Conservation (phyloP, 2,797 vertebrate genomes). For the Meriones psammophilus region DNA sequence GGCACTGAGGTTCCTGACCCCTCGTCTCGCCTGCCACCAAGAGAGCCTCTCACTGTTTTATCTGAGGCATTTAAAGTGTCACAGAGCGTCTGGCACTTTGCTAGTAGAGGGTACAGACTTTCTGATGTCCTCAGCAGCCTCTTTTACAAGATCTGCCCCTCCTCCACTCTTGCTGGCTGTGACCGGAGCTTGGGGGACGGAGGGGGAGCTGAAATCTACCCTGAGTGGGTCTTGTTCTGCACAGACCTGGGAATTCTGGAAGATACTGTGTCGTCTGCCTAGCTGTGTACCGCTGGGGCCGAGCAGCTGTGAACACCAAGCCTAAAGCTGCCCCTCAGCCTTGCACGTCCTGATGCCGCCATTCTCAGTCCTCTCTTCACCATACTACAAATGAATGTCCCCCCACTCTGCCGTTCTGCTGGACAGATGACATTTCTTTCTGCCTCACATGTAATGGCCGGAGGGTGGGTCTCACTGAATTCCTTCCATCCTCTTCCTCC, state of each 20-base stretch:
- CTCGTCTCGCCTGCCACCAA: neutral
- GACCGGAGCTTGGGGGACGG: neutral
- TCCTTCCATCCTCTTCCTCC: neutral
- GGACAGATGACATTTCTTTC: neutral
- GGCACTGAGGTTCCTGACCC: slow-evolving; percentile 69
- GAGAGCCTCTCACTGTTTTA: slow-evolving; percentile 77
- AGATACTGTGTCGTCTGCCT: too few relatives aligned
- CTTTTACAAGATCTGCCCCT: neutral
- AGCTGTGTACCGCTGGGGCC: too few relatives aligned
- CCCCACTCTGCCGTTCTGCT: neutral
- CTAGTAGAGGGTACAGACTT: slow-evolving; percentile 60
- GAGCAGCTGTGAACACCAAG: neutral
- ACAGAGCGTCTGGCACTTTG: slow-evolving; percentile 74
- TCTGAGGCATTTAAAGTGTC: slow-evolving; percentile 79
- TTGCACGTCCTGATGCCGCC: neutral
- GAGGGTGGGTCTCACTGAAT: neutral
- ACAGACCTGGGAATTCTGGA: neutral
- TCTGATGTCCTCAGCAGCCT: slow-evolving; percentile 58
- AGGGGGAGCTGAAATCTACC: too few relatives aligned
- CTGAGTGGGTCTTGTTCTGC: neutral
- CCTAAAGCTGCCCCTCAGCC: neutral
- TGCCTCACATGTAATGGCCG: neutral
- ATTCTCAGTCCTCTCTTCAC: neutral
- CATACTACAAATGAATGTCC: neutral
- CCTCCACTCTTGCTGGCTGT: neutral